Base-by-base conservation (phyloP, 2,113 vertebrate genomes). In the Stictonetta naevosa region DNA sequence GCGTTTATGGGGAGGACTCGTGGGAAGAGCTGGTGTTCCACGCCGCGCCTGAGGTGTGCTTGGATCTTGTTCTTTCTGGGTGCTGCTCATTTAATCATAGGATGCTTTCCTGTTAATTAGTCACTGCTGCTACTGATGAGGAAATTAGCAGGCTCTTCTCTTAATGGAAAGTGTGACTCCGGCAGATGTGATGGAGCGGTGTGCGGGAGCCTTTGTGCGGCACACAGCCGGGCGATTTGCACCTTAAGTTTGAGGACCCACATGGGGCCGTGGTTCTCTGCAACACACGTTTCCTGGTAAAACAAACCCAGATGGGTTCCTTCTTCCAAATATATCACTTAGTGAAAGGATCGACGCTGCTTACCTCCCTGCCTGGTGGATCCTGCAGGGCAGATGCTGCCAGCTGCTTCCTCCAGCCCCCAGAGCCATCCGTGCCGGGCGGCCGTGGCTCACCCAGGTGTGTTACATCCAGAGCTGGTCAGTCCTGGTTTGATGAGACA, bases 61-160 rank as follows among this genome's bases (percentile, higher is more conserved):
- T 58, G 73, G 29, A 48, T 93, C 79, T 92, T 0, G 0, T 72
- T 94, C 64, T 74, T 94, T 83, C 88, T 90, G 90, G 63, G 53
- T 85, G 79, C 89, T 88, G 72, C 84, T 95, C 1, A 0, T 88
- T 95, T 96, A 94, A 94, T 96, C 73, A 64, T 86, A 84, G 88
- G 60, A 88, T 92, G 88, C 53, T 92, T 92, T 88, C 80, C n/a
- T 90, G 90, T 93, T 95, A 95, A 96, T 95, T 94, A 95, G 88
- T 83, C 48, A 14, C 52, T 94, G 92, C 85, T 93, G 83, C 23
- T 63, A 26, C 26, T 92, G 73, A 81, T 74, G 90, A 95, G 80
- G 81, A 86, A 94, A 96, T 96, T 95, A 94, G 60, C 80, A 95
- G 68, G 15, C 69, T 90, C 59, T 59, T 85, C 53, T 93, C 55